Evolutionary conservation across 2,888 invertebrate genomes (phyloP).

Genomic region (Cactoblastis cactorum): DNA sequence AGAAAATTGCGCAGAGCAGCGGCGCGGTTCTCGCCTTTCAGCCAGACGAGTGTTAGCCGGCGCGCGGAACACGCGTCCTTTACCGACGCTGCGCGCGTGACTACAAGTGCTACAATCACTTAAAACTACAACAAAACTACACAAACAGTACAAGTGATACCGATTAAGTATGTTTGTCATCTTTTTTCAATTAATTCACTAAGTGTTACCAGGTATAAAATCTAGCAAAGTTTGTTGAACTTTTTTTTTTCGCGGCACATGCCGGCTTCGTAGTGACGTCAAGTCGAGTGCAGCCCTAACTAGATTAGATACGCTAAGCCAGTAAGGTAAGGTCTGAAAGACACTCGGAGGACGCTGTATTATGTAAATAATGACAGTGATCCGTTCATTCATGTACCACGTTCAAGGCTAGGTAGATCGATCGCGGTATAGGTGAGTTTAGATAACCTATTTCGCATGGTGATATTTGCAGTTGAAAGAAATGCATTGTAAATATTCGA

Average conservation of each 20-base stretch:
- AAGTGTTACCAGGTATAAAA: slow-evolving; percentile 24
- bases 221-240: slow-evolving; percentile 71
- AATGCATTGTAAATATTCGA: not conserved
- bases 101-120: slow-evolving; percentile 30
- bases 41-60: slow-evolving; percentile 53
- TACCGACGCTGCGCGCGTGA: slow-evolving; percentile 30
- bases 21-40: slow-evolving; percentile 31
- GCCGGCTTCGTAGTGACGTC: slow-evolving; percentile 64
- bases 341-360: slow-evolving; percentile 39
- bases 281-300: slow-evolving; percentile 56
- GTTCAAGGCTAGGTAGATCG: slow-evolving; percentile 31
- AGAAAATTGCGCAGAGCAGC: slow-evolving; percentile 61
- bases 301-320: slow-evolving; percentile 68
- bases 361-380: slow-evolving; percentile 39
- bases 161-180: slow-evolving; percentile 3
- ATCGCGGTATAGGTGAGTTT: slow-evolving; percentile 42
- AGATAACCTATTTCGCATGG: slow-evolving; percentile 21
- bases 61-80: slow-evolving; percentile 51
- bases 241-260: slow-evolving; percentile 59
- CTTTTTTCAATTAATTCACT: not conserved
- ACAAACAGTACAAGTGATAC: slow-evolving; percentile 8
- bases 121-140: slow-evolving; percentile 28
- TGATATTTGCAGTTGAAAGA: slow-evolving; percentile 1
- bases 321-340: slow-evolving; percentile 38
- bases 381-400: slow-evolving; percentile 45